Evolutionary conservation across 1,140 invertebrate genomes (phyloP).

Genomic region (Augochlora pura): DNA sequence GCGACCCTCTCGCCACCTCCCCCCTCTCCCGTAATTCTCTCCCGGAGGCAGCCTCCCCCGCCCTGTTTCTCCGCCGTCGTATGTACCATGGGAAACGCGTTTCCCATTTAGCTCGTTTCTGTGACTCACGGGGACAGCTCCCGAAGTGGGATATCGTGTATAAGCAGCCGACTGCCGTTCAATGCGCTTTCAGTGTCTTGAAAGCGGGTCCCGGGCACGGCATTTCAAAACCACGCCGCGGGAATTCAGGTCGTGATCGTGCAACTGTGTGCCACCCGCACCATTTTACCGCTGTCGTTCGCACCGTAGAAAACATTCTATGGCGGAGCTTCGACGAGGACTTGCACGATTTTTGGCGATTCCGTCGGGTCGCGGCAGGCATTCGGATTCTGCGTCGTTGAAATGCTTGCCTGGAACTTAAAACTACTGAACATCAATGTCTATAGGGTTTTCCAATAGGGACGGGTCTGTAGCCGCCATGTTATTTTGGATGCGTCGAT

Average conservation of each 20-base stretch:
- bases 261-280: not conserved
- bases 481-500: too few species aligned
- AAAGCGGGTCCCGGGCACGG: not conserved
- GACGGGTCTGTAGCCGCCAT: too few species aligned
- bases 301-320: too few species aligned
- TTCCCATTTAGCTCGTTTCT: not conserved
- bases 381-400: too few species aligned
- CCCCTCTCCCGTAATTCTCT: slow-evolving; percentile 2
- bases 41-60: not conserved
- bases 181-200: slow-evolving; percentile 6
- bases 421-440: too few species aligned
- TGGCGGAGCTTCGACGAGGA: too few species aligned
- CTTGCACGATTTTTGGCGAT: too few species aligned
- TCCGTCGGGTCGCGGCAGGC: too few species aligned
- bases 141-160: not conserved
- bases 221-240: not conserved
- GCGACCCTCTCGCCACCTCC: not conserved
- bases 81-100: not conserved
- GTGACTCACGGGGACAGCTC: not conserved
- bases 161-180: not conserved
- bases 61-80: not conserved
- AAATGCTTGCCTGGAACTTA: too few species aligned
- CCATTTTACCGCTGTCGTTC: too few species aligned
- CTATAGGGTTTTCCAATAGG: too few species aligned
- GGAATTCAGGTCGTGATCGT: slow-evolving; percentile 16